Conservation (phyloP, 2,797 vertebrate genomes). For the Prionace glauca region DNA sequence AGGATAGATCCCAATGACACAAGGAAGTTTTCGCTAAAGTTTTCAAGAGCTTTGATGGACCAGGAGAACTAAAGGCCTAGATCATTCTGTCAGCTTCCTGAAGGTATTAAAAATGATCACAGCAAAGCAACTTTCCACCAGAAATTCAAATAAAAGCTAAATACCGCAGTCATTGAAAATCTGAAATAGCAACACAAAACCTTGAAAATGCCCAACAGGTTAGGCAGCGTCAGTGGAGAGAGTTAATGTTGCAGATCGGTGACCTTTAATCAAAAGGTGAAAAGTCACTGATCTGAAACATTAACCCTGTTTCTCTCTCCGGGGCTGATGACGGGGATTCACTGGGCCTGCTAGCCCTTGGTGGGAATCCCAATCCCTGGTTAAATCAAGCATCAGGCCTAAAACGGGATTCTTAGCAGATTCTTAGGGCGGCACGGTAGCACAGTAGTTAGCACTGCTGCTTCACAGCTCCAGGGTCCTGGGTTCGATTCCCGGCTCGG, state of each 20-base stretch:
- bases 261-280: background rate
- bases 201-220: background rate
- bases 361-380: too few relatives aligned
- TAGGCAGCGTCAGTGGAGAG: background rate
- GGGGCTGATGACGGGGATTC: background rate
- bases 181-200: background rate
- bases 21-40: background rate
- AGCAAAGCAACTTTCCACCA: background rate
- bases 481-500: too few relatives aligned
- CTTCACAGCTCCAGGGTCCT: too few relatives aligned
- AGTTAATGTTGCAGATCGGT: background rate
- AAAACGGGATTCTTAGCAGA: too few relatives aligned
- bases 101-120: background rate
- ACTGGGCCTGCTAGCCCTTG: background rate
- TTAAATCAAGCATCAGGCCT: too few relatives aligned
- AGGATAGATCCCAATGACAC: background rate
- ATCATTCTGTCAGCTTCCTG: background rate
- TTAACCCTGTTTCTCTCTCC: background rate
- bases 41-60: background rate
- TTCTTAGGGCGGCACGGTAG: too few relatives aligned
- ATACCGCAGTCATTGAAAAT: background rate
- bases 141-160: background rate
- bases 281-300: background rate
- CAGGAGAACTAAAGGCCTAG: background rate
- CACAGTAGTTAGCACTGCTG: too few relatives aligned